phyloP scores from a whole-genome alignment of 1,140 invertebrate species.

The Drosophila virilis region DNA sequence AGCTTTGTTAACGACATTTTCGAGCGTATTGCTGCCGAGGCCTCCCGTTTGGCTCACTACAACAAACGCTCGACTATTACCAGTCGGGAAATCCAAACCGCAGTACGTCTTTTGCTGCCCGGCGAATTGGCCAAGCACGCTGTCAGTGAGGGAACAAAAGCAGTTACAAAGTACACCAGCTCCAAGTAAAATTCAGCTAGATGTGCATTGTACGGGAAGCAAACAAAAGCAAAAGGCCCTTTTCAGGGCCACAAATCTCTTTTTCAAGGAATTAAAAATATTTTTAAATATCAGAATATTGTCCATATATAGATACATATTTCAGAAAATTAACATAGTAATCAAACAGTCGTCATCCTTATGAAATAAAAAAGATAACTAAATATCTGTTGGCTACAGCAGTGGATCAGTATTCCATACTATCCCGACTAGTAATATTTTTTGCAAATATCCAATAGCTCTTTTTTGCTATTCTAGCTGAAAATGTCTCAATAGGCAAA shows the following conservation, averaged over 20 bases:
- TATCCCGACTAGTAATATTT: no score
- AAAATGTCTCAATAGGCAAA: no score
- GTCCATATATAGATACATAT: no score
- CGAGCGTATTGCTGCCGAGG: slow-evolving; percentile 89
- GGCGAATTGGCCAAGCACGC: slow-evolving; percentile 87
- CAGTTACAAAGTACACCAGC: slow-evolving; percentile 85
- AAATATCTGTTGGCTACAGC: no score
- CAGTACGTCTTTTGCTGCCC: slow-evolving; percentile 86
- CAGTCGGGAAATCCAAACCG: slow-evolving; percentile 86
- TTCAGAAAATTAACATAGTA: no score
- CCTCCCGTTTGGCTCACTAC: slow-evolving; percentile 89
- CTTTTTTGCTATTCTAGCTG: no score
- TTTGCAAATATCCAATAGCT: no score
- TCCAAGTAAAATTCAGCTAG: neutral
- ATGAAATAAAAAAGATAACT: no score
- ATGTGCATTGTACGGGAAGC: neutral
- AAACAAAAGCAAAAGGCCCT: slow-evolving; percentile 40
- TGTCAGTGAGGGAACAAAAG: slow-evolving; percentile 87
- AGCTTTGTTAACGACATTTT: slow-evolving; percentile 77
- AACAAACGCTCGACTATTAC: slow-evolving; percentile 88
- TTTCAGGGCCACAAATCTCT: slow-evolving; percentile 55
- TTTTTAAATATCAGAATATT: no score
- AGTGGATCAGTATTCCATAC: no score
- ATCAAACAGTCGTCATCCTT: no score
- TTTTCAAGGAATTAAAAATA: slow-evolving; percentile 17